A percentile compares a stretch with the other conserved stretches of the same genome.
Evolutionary conservation across 2,888 invertebrate species (phyloP).

Genomic region (Lagria hirta): DNA sequence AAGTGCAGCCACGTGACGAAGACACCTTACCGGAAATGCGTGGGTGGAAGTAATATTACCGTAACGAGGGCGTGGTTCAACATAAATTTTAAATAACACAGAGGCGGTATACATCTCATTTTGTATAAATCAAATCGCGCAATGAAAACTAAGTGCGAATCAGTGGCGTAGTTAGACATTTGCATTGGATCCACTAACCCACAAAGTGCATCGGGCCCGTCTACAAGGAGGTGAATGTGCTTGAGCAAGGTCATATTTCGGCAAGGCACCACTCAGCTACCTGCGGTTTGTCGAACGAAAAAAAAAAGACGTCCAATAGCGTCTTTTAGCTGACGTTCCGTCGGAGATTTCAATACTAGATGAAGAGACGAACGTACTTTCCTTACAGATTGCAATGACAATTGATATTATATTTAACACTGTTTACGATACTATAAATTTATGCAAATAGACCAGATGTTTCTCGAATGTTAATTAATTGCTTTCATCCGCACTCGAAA

Average conservation of each 20-base stretch:
- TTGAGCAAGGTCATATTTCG: conserved; percentile 37
- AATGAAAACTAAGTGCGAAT: too few relatives aligned
- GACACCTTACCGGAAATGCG: conserved; percentile 32
- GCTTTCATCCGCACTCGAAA: too few relatives aligned
- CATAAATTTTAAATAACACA: conserved; percentile 18
- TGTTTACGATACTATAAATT: too few relatives aligned
- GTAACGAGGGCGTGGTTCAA: conserved; percentile 31
- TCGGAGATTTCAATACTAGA: too few relatives aligned
- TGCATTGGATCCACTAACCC: conserved; percentile 32
- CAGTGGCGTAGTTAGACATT: conserved; percentile 9
- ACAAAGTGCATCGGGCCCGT: conserved; percentile 33
- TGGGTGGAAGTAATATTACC: conserved; percentile 38
- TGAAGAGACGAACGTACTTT: too few relatives aligned
- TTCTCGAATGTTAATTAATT: too few relatives aligned
- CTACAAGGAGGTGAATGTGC: conserved; percentile 42
- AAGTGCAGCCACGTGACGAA: conserved; percentile 24
- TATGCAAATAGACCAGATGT: too few relatives aligned
- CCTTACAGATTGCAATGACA: too few relatives aligned
- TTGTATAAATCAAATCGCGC: too few relatives aligned
- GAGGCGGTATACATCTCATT: conserved; percentile 17
- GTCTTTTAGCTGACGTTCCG: too few relatives aligned
- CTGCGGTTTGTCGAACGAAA: conserved; percentile 9
- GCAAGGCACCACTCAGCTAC: conserved; percentile 14
- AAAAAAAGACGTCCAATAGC: conserved; percentile 12
- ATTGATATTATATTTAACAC: too few relatives aligned